Evolutionary conservation across 1,140 invertebrate species (phyloP).

Genomic region (Aphidius gifuensis): DNA sequence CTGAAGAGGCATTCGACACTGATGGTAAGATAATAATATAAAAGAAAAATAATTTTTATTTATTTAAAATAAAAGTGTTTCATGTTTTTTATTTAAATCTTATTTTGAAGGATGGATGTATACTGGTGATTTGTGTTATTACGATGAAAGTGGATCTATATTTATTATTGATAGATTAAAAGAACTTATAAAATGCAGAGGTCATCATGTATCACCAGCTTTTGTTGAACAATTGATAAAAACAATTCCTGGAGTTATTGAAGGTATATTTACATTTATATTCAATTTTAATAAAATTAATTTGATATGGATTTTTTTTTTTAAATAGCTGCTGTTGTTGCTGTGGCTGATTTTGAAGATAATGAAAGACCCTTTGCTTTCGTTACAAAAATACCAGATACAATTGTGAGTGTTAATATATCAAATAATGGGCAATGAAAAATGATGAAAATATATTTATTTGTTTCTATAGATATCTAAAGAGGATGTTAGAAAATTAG

Average conservation of each 20-base stretch:
- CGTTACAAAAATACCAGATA: conserved; percentile 1
- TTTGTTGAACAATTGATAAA: conserved; percentile 75
- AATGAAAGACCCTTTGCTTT: conserved; percentile 63
- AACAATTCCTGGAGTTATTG: conserved; percentile 57
- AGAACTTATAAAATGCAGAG: conserved; percentile 79
- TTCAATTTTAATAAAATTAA: too few relatives aligned
- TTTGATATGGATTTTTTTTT: too few relatives aligned
- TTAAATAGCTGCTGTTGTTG: conserved; percentile 59
- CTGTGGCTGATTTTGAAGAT: conserved; percentile 57
- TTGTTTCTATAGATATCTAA: conserved; percentile 26
- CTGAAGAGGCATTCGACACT: conserved; percentile 51
- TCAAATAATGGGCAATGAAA: not conserved
- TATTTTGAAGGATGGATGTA: conserved; percentile 64
- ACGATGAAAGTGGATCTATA: conserved; percentile 67
- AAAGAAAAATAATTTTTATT: not conserved
- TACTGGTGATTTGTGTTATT: conserved; percentile 77
- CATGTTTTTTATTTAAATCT: not conserved
- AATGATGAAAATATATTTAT: not conserved
- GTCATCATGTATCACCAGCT: conserved; percentile 76
- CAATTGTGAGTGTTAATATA: not conserved
- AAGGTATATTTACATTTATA: conserved; percentile 30
- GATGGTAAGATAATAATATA: conserved; percentile 48
- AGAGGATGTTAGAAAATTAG: conserved; percentile 31
- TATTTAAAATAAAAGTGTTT: conserved; percentile 4
- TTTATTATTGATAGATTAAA: conserved; percentile 76